Conservation (phyloP, 2,797 vertebrate genomes). For the Oryzias dopingdopingensis region DNA sequence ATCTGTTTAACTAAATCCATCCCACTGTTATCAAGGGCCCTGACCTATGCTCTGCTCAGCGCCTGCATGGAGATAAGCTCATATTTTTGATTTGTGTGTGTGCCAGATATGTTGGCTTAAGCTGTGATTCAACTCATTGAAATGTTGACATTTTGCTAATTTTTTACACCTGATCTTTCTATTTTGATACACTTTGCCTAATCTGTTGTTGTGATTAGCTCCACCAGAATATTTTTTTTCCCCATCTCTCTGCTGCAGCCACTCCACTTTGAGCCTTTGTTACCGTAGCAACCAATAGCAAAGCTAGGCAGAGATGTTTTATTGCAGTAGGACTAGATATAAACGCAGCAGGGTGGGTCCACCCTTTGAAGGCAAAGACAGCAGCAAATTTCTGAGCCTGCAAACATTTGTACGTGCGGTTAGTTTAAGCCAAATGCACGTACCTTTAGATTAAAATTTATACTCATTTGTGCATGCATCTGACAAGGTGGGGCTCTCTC, state of each 20-base stretch:
- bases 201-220: conserved; percentile 50
- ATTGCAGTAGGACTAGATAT: conserved; percentile 63
- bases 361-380: conserved; percentile 34
- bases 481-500: conserved; percentile 21
- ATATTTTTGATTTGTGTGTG: conserved; percentile 4
- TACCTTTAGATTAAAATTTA: conserved; percentile 12
- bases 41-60: conserved; percentile 33
- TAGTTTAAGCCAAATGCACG: conserved; percentile 20
- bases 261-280: conserved; percentile 78
- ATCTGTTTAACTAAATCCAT: conserved; percentile 4
- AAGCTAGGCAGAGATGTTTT: conserved; percentile 73
- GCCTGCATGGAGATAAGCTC: conserved; percentile 20
- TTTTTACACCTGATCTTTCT: conserved; percentile 12
- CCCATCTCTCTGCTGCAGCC: conserved; percentile 70
- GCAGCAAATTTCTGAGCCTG: conserved; percentile 5
- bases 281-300: conserved; percentile 84
- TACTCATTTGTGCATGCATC: conserved; percentile 7
- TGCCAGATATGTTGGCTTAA: not conserved
- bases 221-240: conserved; percentile 24
- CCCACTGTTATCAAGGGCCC: conserved; percentile 17
- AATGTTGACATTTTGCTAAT: conserved; percentile 26
- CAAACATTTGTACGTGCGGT: conserved; percentile 7
- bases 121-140: conserved; percentile 1
- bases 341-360: conserved; percentile 59
- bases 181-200: conserved; percentile 29